Conservation (phyloP, 2,113 vertebrate species). For the Lathamus discolor region DNA sequence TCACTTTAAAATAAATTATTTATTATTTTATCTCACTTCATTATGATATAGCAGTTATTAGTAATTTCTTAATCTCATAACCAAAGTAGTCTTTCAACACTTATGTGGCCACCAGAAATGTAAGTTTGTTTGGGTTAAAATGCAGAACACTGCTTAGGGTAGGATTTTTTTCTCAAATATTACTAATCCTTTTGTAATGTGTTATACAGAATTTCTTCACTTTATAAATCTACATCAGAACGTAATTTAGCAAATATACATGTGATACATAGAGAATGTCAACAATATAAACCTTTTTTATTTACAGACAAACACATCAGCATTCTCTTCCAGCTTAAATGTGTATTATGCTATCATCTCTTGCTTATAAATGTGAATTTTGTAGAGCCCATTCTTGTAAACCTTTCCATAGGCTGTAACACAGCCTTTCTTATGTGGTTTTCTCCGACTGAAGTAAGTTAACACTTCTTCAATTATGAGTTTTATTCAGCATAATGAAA, state of each 20-base stretch:
- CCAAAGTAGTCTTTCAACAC: background rate
- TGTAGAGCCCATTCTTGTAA: background rate
- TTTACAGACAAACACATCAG: background rate
- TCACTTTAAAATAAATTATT: constrained; percentile 85
- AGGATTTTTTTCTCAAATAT: background rate
- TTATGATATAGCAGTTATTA: background rate
- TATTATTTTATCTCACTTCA: constrained; percentile 66
- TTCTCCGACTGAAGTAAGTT: background rate
- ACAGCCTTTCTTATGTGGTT: background rate
- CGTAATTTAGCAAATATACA: constrained; percentile 15
- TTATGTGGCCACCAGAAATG: background rate
- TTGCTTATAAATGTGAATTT: background rate
- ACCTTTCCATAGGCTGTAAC: background rate
- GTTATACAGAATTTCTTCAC: constrained; percentile 3
- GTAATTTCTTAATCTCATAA: constrained; percentile 39
- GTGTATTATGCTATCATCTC: background rate
- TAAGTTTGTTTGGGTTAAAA: constrained; percentile 8
- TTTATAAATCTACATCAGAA: background rate
- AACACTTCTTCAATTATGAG: background rate
- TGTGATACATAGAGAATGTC: background rate
- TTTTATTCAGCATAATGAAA: background rate
- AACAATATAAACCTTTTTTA: background rate
- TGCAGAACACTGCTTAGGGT: background rate
- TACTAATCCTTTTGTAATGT: background rate
- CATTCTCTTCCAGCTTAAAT: background rate